Conservation (phyloP, 2,888 invertebrate genomes). For the Cheilosia pagana region DNA sequence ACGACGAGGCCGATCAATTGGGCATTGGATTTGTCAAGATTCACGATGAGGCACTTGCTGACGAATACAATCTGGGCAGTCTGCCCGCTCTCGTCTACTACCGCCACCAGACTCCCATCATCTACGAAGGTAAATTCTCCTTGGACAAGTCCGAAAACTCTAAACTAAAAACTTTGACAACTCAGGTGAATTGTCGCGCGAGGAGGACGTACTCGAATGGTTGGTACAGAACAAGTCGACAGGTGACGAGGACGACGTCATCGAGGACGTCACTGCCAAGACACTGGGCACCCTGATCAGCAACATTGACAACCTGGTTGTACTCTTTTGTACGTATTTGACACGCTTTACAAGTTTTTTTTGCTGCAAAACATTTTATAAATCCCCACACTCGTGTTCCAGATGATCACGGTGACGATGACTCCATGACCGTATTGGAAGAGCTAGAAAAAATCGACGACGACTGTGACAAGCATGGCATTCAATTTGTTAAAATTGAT, state of each 20-base stretch:
- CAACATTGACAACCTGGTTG: conserved; percentile 95
- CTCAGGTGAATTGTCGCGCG: conserved; percentile 92
- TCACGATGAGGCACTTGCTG: conserved; percentile 94
- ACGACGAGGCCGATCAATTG: conserved; percentile 96
- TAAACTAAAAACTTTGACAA: conserved; percentile 28
- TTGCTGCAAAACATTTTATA: conserved; percentile 12
- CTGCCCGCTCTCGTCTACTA: conserved; percentile 96
- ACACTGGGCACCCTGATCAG: conserved; percentile 94
- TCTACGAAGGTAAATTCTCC: conserved; percentile 91
- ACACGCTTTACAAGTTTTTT: conserved; percentile 4
- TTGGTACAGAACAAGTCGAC: conserved; percentile 96
- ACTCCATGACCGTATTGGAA: conserved; percentile 92
- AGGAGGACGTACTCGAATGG: conserved; percentile 97
- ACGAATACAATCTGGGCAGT: conserved; percentile 95
- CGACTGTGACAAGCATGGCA: conserved; percentile 95
- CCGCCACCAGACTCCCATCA: conserved; percentile 96
- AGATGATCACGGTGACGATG: conserved; percentile 96
- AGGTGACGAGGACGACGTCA: conserved; percentile 96
- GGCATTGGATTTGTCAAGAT: conserved; percentile 98
- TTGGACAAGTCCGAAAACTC: conserved; percentile 34
- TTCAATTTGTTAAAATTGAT: conserved; percentile 96
- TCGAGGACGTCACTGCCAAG: conserved; percentile 96
- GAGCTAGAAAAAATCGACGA: conserved; percentile 97
- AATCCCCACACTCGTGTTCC: conserved; percentile 66
- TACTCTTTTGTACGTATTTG: conserved; percentile 92